A percentile compares a stretch with the other conserved stretches of the same genome.
Evolutionary conservation across 2,797 vertebrate genomes (phyloP).

Genomic region (Poecilia picta): DNA sequence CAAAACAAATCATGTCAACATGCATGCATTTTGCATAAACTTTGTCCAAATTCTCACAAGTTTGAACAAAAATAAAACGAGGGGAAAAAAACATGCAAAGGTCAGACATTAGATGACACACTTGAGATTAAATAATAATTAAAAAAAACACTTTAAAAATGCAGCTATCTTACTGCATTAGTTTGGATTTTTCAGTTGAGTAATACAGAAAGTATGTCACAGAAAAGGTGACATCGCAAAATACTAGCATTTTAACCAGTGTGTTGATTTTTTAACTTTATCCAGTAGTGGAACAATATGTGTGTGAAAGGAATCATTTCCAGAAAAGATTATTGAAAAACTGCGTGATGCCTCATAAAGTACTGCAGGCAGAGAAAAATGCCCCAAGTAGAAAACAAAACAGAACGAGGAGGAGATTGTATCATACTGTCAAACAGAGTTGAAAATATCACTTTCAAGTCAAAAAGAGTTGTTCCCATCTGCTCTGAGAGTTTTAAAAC

Average conservation of each 20-base stretch:
- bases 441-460: neutral
- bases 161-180: neutral
- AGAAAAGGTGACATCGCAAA: too few species aligned
- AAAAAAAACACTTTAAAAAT: too few species aligned
- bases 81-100: too few species aligned
- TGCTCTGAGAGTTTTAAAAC: neutral
- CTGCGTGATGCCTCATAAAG: neutral
- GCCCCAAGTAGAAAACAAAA: neutral
- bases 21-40: too few species aligned
- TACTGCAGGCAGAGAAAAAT: neutral
- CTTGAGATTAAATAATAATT: too few species aligned
- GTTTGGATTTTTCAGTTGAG: neutral
- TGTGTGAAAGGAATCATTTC: neutral
- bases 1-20: too few species aligned
- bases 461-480: neutral
- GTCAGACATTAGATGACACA: too few species aligned
- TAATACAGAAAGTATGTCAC: too few species aligned
- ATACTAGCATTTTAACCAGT: neutral
- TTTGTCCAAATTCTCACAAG: too few species aligned
- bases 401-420: neutral
- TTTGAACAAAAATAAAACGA: too few species aligned
- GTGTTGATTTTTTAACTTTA: neutral
- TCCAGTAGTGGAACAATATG: too few species aligned
- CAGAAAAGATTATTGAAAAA: neutral
- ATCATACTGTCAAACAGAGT: neutral